These are phyloP conservation scores for Caenorhabditis panamensis DNA, from an alignment of 2,888 invertebrate species.

Conservation along the genomic window DNA sequence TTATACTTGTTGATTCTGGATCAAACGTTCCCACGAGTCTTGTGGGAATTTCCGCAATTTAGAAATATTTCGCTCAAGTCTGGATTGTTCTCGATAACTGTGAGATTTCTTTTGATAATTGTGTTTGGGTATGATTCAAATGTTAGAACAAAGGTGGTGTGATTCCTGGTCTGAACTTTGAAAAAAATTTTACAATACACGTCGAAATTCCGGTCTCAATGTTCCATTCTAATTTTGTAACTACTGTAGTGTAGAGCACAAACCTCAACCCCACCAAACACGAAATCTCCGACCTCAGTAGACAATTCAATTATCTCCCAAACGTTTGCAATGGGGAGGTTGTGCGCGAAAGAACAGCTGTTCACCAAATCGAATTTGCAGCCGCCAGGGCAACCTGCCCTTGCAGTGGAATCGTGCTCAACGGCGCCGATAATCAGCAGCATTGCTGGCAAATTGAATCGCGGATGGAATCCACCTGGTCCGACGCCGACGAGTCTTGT, in stretches of 20 bases:
- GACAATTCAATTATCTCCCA: conserved; percentile 13
- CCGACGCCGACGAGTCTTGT: conserved; percentile 68
- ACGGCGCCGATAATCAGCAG: conserved; percentile 51
- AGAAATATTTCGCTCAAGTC: no score
- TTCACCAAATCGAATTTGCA: conserved; percentile 30
- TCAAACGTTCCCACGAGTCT: no score
- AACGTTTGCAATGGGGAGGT: conserved; percentile 1
- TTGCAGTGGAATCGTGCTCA: conserved; percentile 56
- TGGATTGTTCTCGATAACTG: no score
- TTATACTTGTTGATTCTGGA: no score
- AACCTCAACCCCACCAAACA: not conserved
- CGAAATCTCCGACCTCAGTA: not conserved
- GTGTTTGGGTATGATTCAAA: not conserved
- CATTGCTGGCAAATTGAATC: conserved; percentile 64
- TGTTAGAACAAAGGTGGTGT: no score
- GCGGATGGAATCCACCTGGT: conserved; percentile 59
- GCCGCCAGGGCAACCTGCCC: conserved; percentile 46
- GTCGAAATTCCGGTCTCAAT: no score
- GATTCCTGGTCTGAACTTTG: no score
- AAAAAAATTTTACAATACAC: no score
- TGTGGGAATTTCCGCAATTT: no score
- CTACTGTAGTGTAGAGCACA: not conserved
- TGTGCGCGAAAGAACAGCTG: conserved; percentile 36
- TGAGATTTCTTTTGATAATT: not conserved
- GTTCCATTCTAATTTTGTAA: no score